These are phyloP conservation scores for Eclectus roratus DNA, from an alignment of 2,113 vertebrate species.

Conservation along the genomic window DNA sequence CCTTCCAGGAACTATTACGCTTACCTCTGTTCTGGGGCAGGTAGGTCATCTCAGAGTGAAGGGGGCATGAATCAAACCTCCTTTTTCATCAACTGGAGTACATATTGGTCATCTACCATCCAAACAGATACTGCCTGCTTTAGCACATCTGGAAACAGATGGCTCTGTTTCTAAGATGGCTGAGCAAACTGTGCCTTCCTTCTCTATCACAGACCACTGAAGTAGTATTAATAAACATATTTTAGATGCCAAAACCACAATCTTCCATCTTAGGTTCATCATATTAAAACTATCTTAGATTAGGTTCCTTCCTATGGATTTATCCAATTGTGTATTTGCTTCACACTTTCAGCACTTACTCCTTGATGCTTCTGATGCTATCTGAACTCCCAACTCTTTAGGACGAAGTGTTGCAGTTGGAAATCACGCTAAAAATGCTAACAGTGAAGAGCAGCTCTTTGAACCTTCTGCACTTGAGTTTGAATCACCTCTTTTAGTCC, in stretches of 20 bases:
- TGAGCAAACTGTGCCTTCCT: not conserved
- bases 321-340: not conserved
- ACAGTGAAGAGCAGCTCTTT: not conserved
- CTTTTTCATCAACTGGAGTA: not conserved
- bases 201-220: not conserved
- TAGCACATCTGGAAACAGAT: not conserved
- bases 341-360: not conserved
- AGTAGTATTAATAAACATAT: not conserved
- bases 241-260: not conserved
- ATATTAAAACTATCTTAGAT: not conserved
- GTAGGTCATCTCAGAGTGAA: not conserved
- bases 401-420: not conserved
- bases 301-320: not conserved
- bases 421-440: not conserved
- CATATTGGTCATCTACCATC: not conserved
- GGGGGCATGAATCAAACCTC: not conserved
- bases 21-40: not conserved
- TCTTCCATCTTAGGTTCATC: not conserved
- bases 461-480: not conserved
- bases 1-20: not conserved
- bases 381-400: not conserved
- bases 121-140: not conserved
- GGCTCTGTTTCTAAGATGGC: not conserved
- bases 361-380: not conserved
- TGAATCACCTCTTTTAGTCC: not conserved